A percentile compares a stretch with the other conserved stretches of the same genome.
phyloP scores from a whole-genome alignment of 2,888 invertebrate genomes.

The Laspeyria flexula region DNA sequence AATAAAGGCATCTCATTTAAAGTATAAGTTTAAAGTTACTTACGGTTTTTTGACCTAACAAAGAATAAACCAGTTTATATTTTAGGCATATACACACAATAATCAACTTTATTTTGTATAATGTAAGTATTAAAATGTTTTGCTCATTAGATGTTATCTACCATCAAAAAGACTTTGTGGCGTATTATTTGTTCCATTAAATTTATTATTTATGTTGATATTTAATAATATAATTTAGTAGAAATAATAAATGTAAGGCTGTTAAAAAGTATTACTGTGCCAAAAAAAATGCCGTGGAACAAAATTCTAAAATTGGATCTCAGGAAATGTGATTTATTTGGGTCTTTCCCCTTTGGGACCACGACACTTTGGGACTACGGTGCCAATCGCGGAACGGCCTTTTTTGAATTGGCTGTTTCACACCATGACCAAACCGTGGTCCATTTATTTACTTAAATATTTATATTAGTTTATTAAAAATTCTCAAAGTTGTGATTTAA shows the following conservation, averaged over 20 bases:
- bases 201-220: background rate
- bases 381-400: too few relatives aligned
- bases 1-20: constrained; percentile 3
- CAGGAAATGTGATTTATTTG: constrained; percentile 28
- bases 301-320: constrained; percentile 29
- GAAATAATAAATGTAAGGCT: background rate
- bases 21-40: constrained; percentile 12
- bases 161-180: background rate
- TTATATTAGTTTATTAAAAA: background rate
- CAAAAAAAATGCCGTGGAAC: constrained; percentile 6
- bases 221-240: background rate
- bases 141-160: constrained; percentile 11
- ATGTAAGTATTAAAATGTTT: constrained; percentile 9
- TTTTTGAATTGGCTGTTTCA: too few relatives aligned
- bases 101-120: constrained; percentile 10
- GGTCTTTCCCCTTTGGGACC: too few relatives aligned
- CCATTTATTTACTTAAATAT: constrained; percentile 13
- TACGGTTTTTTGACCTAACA: constrained; percentile 28
- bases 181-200: background rate
- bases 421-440: too few relatives aligned
- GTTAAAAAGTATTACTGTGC: constrained; percentile 5
- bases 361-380: too few relatives aligned
- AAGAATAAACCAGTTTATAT: background rate
- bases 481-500: constrained; percentile 4
- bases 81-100: background rate